These are phyloP conservation scores for Takifugu ocellatus DNA, from an alignment of 2,797 vertebrate genomes.

Conservation along the genomic window DNA sequence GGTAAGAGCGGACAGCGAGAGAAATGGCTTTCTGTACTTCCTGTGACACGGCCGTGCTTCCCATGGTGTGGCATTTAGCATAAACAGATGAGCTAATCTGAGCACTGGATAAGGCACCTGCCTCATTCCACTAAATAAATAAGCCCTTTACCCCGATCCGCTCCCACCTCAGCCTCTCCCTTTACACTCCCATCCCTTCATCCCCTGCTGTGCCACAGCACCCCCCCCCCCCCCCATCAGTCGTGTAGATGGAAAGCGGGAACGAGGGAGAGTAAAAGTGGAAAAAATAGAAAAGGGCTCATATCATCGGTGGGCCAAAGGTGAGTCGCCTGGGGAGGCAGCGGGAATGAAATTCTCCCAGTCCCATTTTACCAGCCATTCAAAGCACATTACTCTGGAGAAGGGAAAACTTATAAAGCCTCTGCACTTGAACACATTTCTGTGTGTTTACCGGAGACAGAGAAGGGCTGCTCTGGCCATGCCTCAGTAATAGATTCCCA, in stretches of 20 bases:
- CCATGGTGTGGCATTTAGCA: conserved; percentile 78
- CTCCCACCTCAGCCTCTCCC: conserved; percentile 54
- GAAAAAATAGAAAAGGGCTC: conserved; percentile 85
- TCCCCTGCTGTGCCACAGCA: conserved; percentile 67
- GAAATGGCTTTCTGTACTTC: conserved; percentile 65
- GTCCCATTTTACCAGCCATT: conserved; percentile 89
- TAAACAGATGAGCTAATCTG: conserved; percentile 88
- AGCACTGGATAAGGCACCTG: conserved; percentile 81
- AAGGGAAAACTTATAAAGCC: conserved; percentile 87
- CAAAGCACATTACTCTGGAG: conserved; percentile 89
- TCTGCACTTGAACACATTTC: conserved; percentile 86
- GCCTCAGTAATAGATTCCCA: conserved; percentile 84
- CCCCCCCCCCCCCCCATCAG: conserved; percentile 74
- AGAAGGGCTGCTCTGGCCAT: conserved; percentile 68
- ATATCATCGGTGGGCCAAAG: conserved; percentile 93
- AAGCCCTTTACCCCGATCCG: conserved; percentile 71
- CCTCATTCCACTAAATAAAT: conserved; percentile 90
- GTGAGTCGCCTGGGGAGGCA: conserved; percentile 93
- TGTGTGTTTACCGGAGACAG: conserved; percentile 83
- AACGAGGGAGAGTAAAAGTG: conserved; percentile 73
- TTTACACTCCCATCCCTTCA: conserved; percentile 56
- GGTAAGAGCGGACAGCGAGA: conserved; percentile 52
- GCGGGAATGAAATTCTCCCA: conserved; percentile 94
- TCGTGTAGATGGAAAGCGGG: conserved; percentile 69
- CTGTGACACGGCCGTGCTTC: conserved; percentile 62